phyloP scores from a whole-genome alignment of 2,797 vertebrate genomes.

The Pseudochirops cupreus region DNA sequence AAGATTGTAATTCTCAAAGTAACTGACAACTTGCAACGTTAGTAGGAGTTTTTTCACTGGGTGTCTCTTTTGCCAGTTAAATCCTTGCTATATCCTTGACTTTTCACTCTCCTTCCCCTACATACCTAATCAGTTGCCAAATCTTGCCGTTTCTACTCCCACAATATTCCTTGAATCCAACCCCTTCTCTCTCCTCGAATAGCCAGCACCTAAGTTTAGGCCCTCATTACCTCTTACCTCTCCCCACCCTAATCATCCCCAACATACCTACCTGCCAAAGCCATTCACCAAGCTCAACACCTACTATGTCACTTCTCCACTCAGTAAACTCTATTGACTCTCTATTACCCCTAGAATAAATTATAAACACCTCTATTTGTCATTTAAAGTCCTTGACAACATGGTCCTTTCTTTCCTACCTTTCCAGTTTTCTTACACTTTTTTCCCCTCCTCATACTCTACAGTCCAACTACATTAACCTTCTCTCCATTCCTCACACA shows the following conservation, averaged over 20 bases:
- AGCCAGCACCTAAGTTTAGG: neutral
- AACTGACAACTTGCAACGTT: neutral
- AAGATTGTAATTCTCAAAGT: neutral
- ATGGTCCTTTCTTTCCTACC: neutral
- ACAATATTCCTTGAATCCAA: neutral
- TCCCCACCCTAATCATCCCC: neutral
- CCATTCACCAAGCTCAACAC: neutral
- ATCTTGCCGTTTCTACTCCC: neutral
- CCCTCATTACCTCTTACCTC: neutral
- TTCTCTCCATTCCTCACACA: neutral
- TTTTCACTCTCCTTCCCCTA: neutral
- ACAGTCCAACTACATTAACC: neutral
- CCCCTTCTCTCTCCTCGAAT: neutral
- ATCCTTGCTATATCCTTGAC: neutral
- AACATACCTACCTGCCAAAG: neutral
- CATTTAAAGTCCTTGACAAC: neutral
- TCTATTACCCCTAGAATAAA: neutral
- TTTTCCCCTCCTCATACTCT: neutral
- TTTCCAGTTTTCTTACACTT: neutral
- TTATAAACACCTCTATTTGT: neutral
- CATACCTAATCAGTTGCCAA: neutral
- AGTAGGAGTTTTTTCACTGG: neutral
- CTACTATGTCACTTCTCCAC: neutral
- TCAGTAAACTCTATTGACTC: neutral
- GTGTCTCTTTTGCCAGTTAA: neutral